A percentile compares a stretch with the other conserved stretches of the same genome.
phyloP scores from a whole-genome alignment of 2,888 invertebrate species.

The Tanytarsus gracilentus region DNA sequence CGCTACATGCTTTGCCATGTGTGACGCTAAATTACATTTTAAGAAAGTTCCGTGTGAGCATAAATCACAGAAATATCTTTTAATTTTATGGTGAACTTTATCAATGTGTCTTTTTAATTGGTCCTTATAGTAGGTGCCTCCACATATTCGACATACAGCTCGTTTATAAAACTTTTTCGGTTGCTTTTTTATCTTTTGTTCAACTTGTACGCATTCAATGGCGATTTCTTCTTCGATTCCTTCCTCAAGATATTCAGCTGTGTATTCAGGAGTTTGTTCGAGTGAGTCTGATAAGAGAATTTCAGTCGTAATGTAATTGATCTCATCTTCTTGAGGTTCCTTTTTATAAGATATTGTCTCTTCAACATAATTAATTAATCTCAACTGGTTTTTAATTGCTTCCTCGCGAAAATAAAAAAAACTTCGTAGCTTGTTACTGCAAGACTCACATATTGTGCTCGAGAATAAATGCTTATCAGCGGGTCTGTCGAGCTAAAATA shows the following conservation, averaged over 20 bases:
- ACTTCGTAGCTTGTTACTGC: constrained; percentile 5
- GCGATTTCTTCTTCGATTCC: background rate
- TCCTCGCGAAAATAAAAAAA: background rate
- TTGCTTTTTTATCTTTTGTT: background rate
- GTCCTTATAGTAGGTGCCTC: constrained; percentile 19
- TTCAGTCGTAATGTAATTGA: background rate
- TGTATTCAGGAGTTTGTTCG: background rate
- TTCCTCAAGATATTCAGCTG: background rate
- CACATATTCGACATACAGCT: constrained; percentile 18
- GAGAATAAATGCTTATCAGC: background rate
- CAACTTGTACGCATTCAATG: background rate
- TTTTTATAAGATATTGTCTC: background rate
- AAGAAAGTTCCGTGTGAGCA: constrained; percentile 11
- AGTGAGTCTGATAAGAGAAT: background rate
- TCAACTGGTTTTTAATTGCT: constrained; percentile 3
- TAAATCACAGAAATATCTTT: constrained; percentile 20
- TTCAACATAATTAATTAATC: background rate
- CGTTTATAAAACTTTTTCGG: constrained; percentile 21
- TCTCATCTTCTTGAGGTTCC: background rate
- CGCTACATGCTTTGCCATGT: constrained; percentile 15
- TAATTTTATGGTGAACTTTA: constrained; percentile 20
- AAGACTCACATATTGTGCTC: constrained; percentile 10
- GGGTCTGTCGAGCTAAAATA: background rate
- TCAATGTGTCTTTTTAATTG: constrained; percentile 20
- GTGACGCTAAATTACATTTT: constrained; percentile 8